Evolutionary conservation across 30 jellyfish, hydroid and myxozoan species (phyloP), one percentile per base, ranked within the genome.

Genomic region (Cassiopea xamachana): DNA sequence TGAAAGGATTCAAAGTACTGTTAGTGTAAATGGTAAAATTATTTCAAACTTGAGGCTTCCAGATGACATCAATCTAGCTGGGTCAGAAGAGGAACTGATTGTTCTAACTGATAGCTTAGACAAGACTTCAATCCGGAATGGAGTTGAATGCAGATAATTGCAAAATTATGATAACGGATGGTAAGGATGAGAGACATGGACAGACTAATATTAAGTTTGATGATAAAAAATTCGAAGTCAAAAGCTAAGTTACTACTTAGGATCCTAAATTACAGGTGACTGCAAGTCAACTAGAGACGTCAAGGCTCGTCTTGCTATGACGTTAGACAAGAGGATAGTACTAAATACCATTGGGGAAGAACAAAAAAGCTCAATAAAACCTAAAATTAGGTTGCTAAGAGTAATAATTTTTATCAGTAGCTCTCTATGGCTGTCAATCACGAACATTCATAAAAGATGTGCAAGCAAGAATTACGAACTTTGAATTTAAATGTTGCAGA

Each of bases 401-500:
- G 48, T 27, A 1, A 2, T 27, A n/a, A 16, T 13, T 69, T n/a
- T n/a, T 45, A 69, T 69, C 2, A 69, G 48, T 69, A n/a, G 79
- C 79, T n/a, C 48, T 69, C 46, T 69, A 69, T 69, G 79, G 79
- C 79, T 69, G 7, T 2, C 79, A 51, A 51, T 51, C 67, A 47
- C 7, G 4, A 39, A 27, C 62, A 17, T 7, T 18, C 67, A 27
- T n/a, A 6, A n/a, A n/a, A 69, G 78, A 69, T 16, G 14, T n/a
- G 78, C 3, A 16, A 14, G 78, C 2, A 49, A 16, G 67, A 75
- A 75, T 18, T 27, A 46, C 16, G 62, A 75, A 18, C 67, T 75
- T 75, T 75, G 84, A 75, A 75, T 75, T 75, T 2, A 75, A 6
- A 49, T 75, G 84, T 2, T 75, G 43, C 84, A 75, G 60, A 49